Conservation (phyloP, 2,888 invertebrate genomes). For the Macrosiphum euphorbiae region DNA sequence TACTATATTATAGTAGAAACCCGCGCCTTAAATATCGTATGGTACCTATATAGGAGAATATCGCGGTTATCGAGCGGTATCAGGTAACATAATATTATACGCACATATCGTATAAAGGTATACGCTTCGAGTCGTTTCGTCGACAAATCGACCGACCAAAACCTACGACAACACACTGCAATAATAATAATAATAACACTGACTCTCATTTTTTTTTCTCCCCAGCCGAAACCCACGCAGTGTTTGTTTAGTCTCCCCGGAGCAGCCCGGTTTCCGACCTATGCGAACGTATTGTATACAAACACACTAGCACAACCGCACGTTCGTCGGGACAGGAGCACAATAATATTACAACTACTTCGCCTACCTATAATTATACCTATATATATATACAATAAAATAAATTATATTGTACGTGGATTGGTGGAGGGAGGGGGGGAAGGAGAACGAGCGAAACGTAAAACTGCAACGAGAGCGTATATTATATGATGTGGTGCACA, state of each 20-base stretch:
- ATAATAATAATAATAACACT: neutral
- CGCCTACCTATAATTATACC: neutral
- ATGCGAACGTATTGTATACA: neutral
- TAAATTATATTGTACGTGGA: neutral
- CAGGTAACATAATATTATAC: neutral
- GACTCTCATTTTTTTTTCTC: neutral
- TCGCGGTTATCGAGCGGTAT: neutral
- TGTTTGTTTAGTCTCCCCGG: constrained; percentile 27
- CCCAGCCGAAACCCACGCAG: constrained; percentile 19
- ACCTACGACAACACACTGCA: neutral
- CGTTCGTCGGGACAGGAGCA: neutral
- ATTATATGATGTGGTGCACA: neutral
- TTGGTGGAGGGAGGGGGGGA: no score
- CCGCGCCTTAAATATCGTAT: neutral
- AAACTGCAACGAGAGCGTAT: constrained; percentile 9
- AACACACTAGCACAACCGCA: neutral
- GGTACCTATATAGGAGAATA: neutral
- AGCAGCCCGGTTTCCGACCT: neutral
- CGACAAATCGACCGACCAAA: neutral
- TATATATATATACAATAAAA: neutral
- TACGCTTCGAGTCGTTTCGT: neutral
- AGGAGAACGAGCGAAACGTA: neutral
- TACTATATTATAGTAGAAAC: neutral
- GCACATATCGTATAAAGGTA: neutral
- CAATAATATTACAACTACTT: neutral